Evolutionary conservation across 2,888 invertebrate species (phyloP).

Genomic region (Augiades crinisus): DNA sequence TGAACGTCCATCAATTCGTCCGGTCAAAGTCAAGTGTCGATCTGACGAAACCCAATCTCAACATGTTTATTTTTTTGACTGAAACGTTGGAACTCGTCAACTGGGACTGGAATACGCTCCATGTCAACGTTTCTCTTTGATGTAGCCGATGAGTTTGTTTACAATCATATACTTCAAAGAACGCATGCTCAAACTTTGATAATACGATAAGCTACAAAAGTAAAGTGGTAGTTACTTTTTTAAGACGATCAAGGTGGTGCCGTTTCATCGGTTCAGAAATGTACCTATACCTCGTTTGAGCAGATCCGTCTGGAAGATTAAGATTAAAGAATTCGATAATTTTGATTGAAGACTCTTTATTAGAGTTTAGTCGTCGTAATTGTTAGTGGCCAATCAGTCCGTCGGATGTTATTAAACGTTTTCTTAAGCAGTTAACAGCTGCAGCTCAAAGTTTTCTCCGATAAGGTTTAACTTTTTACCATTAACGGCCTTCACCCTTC

Average conservation of each 20-base stretch:
- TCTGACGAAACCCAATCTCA: background rate
- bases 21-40: background rate
- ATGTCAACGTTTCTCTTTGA: constrained; percentile 21
- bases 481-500: too few relatives aligned
- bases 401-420: too few relatives aligned
- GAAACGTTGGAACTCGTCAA: background rate
- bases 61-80: background rate
- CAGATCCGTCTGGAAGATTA: too few relatives aligned
- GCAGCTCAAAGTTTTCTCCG: too few relatives aligned
- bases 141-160: constrained; percentile 18
- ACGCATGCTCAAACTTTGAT: background rate
- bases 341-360: too few relatives aligned
- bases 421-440: too few relatives aligned
- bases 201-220: background rate
- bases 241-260: background rate
- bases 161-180: constrained; percentile 24
- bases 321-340: too few relatives aligned
- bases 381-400: too few relatives aligned
- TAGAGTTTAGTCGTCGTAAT: too few relatives aligned
- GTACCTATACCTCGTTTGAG: too few relatives aligned
- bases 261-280: background rate
- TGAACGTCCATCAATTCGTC: background rate
- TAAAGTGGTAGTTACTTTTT: background rate
- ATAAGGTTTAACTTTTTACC: too few relatives aligned
- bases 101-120: background rate